Evolutionary conservation across 2,113 vertebrate genomes (phyloP).

Genomic region (Ophthalmolycus amberensis): DNA sequence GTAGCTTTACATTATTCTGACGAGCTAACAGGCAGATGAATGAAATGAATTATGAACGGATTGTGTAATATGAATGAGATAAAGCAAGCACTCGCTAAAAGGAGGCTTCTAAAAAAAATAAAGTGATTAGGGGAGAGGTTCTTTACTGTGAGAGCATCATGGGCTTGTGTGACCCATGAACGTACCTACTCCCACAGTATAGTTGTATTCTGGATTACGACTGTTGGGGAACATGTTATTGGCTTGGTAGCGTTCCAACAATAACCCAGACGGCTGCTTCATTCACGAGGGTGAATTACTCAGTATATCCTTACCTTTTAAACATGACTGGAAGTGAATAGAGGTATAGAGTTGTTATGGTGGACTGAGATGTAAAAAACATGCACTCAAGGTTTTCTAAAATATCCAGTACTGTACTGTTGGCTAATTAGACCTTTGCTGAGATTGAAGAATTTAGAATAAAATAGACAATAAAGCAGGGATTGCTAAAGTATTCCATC

Average conservation of each 20-base stretch:
- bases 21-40: constrained; percentile 16
- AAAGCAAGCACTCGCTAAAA: constrained; percentile 3
- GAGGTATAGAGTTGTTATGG: neutral
- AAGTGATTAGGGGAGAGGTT: neutral
- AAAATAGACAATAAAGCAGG: neutral
- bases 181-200: neutral
- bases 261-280: constrained; percentile 5
- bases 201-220: neutral
- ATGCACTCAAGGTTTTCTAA: neutral
- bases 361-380: neutral
- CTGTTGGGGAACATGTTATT: constrained; percentile 1
- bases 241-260: constrained; percentile 19
- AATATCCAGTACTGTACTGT: neutral
- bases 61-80: constrained; percentile 19
- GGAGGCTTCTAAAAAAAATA: neutral
- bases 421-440: no score
- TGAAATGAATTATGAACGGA: neutral
- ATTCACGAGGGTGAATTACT: neutral
- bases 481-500: neutral
- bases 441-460: neutral
- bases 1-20: constrained; percentile 26
- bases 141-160: neutral
- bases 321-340: neutral
- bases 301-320: neutral
- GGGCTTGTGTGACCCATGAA: neutral